A percentile compares a stretch with the other conserved stretches of the same genome.
These are phyloP conservation scores for Phytoseiulus persimilis DNA, from an alignment of 2,888 invertebrate genomes.

Conservation along the genomic window DNA sequence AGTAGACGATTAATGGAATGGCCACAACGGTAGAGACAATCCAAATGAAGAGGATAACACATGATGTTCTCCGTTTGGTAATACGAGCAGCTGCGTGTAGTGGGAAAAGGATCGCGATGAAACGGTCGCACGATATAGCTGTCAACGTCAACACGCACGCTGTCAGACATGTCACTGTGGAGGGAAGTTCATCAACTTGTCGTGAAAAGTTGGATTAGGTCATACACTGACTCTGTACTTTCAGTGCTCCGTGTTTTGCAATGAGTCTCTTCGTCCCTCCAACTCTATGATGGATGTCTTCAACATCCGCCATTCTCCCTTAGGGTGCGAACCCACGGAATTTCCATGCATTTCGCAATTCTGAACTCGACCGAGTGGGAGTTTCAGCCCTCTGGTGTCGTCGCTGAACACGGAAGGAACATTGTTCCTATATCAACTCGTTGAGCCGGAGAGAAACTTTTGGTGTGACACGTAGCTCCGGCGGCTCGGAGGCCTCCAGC, in stretches of 20 bases:
- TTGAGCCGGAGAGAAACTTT: too few relatives aligned
- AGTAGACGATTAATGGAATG: constrained; percentile 50
- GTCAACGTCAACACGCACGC: constrained; percentile 53
- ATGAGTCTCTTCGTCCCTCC: too few relatives aligned
- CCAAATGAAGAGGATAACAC: constrained; percentile 52
- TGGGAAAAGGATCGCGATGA: constrained; percentile 54
- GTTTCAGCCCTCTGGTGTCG: too few relatives aligned
- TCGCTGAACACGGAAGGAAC: too few relatives aligned
- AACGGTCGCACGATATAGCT: constrained; percentile 53
- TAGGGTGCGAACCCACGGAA: neutral
- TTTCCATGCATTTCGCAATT: neutral
- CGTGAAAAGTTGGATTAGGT: neutral
- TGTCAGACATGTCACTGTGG: constrained; percentile 52
- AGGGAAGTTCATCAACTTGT: constrained; percentile 33
- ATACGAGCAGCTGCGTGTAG: constrained; percentile 51
- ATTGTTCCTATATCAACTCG: too few relatives aligned
- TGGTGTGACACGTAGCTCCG: too few relatives aligned
- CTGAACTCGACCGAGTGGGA: too few relatives aligned
- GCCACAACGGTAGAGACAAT: constrained; percentile 50
- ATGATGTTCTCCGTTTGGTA: constrained; percentile 51
- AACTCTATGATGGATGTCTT: neutral
- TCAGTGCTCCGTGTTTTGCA: neutral
- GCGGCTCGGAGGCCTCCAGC: too few relatives aligned
- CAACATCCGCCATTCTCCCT: neutral
- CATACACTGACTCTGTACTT: constrained; percentile 37